phyloP scores from a whole-genome alignment of 2,797 vertebrate species.

The Coluber constrictor region DNA sequence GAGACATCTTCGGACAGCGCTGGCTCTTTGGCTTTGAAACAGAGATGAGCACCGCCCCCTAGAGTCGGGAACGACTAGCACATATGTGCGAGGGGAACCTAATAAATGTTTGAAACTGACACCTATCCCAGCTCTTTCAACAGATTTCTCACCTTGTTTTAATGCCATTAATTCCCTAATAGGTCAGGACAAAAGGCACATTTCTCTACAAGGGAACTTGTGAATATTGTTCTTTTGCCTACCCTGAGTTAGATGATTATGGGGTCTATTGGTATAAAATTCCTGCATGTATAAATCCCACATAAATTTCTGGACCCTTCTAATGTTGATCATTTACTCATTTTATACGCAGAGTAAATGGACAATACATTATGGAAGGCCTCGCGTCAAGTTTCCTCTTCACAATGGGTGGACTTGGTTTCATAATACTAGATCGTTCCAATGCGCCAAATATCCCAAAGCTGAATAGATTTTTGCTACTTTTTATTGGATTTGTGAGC shows the following conservation, averaged over 20 bases:
- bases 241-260: not conserved
- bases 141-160: not conserved
- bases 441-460: slow-evolving; percentile 98
- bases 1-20: too few relatives aligned
- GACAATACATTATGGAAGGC: slow-evolving; percentile 98
- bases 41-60: too few relatives aligned
- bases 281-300: not conserved
- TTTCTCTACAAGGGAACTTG: not conserved
- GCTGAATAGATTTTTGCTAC: slow-evolving; percentile 93
- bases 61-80: too few relatives aligned
- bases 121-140: not conserved
- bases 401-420: slow-evolving; percentile 98
- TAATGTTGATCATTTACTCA: not conserved
- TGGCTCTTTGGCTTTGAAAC: too few relatives aligned
- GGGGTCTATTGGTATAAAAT: not conserved
- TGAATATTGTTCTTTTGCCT: not conserved
- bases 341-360: slow-evolving; percentile 84
- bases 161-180: not conserved
- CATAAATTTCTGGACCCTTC: not conserved
- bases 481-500: slow-evolving; percentile 97
- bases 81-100: too few relatives aligned
- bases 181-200: not conserved
- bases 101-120: not conserved
- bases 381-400: slow-evolving; percentile 98
- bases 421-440: slow-evolving; percentile 96